Evolutionary conservation across 2,113 vertebrate species (phyloP).

Genomic region (Enhydra lutris): DNA sequence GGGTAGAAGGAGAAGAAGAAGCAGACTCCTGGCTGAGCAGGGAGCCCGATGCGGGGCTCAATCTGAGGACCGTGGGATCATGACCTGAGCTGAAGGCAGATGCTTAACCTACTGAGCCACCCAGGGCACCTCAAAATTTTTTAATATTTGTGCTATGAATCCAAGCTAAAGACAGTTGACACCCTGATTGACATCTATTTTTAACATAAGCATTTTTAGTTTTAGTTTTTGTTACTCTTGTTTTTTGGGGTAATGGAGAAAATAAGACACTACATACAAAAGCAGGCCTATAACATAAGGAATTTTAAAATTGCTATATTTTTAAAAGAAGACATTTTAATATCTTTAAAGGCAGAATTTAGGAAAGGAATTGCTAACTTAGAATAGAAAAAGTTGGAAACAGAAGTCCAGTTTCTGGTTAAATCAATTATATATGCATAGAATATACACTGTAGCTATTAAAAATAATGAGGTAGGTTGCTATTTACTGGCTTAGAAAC

Average conservation of each 20-base stretch:
- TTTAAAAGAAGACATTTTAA: slow-evolving; percentile 3
- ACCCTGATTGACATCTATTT: background rate
- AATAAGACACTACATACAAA: background rate
- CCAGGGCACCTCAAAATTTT: no score
- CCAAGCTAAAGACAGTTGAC: no score
- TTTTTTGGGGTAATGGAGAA: background rate
- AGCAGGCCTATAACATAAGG: background rate
- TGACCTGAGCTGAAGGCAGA: no score
- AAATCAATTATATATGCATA: background rate
- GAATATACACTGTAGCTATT: background rate
- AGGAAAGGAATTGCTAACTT: slow-evolving; percentile 5
- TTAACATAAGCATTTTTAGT: background rate
- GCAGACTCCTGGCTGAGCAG: no score
- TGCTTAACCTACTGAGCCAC: background rate
- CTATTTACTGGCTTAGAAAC: background rate
- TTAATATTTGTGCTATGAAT: no score
- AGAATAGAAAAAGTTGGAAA: slow-evolving; percentile 12
- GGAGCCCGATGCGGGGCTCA: no score
- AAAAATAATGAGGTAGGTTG: background rate
- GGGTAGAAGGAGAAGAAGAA: no score
- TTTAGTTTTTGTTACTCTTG: background rate
- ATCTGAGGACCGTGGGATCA: no score
- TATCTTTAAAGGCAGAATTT: slow-evolving; percentile 21
- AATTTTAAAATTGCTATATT: background rate
- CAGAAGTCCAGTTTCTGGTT: background rate